Evolutionary conservation across 92 coral and sea anemone species (phyloP).

Genomic region (Bergia sp.): DNA sequence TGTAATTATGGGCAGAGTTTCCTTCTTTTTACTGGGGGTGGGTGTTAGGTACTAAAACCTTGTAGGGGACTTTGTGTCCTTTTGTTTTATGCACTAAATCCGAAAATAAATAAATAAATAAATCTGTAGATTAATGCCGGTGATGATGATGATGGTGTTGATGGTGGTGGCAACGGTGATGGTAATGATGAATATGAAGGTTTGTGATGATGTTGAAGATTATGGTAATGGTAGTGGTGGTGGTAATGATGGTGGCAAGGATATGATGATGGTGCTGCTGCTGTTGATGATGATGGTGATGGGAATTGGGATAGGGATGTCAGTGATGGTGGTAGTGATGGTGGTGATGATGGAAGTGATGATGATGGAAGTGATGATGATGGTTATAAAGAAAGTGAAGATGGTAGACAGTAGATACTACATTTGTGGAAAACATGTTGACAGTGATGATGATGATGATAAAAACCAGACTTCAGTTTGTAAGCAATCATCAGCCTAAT

Average conservation of each 20-base stretch:
- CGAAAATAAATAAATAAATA: no score
- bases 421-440: background rate
- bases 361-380: background rate
- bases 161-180: background rate
- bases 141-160: background rate
- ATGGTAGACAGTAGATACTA: background rate
- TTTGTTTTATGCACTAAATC: no score
- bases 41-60: no score
- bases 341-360: no score
- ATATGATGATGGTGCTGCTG: background rate
- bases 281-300: background rate
- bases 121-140: background rate
- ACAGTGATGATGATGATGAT: background rate
- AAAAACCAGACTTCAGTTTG: background rate
- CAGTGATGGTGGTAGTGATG: no score
- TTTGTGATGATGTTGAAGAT: background rate
- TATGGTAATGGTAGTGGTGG: background rate
- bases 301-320: background rate
- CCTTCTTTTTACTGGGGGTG: no score
- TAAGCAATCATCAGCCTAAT: no score
- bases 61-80: no score
- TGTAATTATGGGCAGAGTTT: no score
- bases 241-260: background rate
- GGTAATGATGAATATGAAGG: background rate
- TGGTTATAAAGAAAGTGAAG: background rate